Evolutionary conservation across 64 coral and sea anemone genomes (phyloP), one percentile per base, ranked within the genome.

Genomic region (Astreopora myriophthalma): DNA sequence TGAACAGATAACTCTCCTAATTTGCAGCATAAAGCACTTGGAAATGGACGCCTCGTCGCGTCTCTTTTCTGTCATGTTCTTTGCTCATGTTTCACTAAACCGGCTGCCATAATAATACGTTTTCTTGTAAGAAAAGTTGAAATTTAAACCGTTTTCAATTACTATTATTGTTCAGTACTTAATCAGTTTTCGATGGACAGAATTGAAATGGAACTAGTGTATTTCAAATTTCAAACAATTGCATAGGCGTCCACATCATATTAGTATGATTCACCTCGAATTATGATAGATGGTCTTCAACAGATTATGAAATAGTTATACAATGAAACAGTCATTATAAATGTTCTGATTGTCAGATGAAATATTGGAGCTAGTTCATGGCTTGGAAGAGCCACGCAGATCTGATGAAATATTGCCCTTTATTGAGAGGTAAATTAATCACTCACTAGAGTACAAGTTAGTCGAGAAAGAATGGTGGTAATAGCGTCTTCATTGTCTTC

Each of bases 321-420:
- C 11, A 44, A 44, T 44, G 51, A 57, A 57, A 57, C 51, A 20
- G 3, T 20, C 10, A 57, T 22, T 57, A 57, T 26, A 67, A 31
- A 67, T n/a, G 64, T 8, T 8, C 4, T 55, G 10, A 55, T 16
- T 55, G 10, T 19, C 17, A 1, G 49, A 55, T 51, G 13, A 30
- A 52, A 52, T 79, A 79, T 79, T 46, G 48, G 17, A 30, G 11
- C 17, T 9, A 17, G 12, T 27, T 17, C 19, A 37, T 19, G 22
- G 17, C 16, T n/a, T 73, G 16, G 5, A 73, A 73, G 70, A 38
- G 6, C 4, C 33, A 70, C 38, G 19, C n/a, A 79, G 2, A 79
- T 79, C 48, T 52, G 75, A 79, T 79, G 75, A 55, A 79, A 79
- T 79, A 79, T 79, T 79, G 75, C 75, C 31, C 28, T 76, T 44